Conservation (phyloP, 2,113 vertebrate genomes). For the Gnathonemus echidnorhynchus region DNA sequence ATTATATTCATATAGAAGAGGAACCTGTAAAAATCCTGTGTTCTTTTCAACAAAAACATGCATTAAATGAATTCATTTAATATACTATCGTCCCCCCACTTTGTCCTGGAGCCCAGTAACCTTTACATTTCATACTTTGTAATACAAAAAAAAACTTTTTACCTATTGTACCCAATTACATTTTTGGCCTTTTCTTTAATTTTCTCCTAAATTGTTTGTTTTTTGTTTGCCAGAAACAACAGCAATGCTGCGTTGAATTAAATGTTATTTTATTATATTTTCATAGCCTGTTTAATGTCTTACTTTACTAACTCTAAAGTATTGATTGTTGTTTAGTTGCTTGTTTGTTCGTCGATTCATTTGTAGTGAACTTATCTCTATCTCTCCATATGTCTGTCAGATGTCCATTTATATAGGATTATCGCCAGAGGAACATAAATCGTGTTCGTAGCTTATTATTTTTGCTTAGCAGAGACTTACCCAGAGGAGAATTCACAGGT, state of each 20-base stretch:
- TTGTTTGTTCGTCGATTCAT: background rate
- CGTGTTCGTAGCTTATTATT: background rate
- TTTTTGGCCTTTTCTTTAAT: background rate
- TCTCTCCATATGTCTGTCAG: background rate
- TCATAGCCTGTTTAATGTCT: background rate
- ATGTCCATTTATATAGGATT: background rate
- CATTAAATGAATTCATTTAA: background rate
- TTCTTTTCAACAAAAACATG: background rate
- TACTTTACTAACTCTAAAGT: background rate
- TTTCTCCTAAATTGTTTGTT: background rate
- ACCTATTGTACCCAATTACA: background rate
- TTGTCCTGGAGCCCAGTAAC: background rate
- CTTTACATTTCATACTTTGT: background rate
- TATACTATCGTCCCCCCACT: background rate
- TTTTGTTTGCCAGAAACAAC: background rate
- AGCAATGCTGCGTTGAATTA: background rate
- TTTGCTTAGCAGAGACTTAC: background rate
- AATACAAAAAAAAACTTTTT: background rate
- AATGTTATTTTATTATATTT: background rate
- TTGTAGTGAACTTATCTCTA: background rate
- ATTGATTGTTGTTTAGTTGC: background rate
- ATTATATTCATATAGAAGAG: background rate
- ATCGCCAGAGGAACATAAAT: background rate
- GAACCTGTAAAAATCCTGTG: background rate
- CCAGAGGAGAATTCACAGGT: slow-evolving; percentile 2